Base-by-base conservation (phyloP, 2,113 vertebrate genomes). In the Platysteira castanea region DNA sequence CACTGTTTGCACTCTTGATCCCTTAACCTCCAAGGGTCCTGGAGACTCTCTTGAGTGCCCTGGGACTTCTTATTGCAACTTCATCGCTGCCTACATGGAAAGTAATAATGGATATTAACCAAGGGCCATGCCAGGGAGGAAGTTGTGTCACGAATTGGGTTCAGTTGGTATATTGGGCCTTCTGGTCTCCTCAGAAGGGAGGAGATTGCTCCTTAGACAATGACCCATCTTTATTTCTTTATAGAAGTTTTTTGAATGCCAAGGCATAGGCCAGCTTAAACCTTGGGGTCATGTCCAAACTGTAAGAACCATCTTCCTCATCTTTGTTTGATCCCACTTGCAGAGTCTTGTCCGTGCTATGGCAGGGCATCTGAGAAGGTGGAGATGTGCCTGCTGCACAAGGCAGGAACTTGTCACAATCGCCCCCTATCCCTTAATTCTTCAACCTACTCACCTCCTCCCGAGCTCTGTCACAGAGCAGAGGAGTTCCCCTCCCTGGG, bases 161-260 rank as follows among this genome's bases (percentile, higher is more conserved):
- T 82, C 4, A 24, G 28, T 11, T 0, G 0, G 8, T 35, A 33
- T 5, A 41, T 8, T 44, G 14, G 33, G 10, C 21, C 8, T 75
- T 81, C 50, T 64, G 6, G 6, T 69, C 31, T 49, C 23, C 37
- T 64, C 35, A 44, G 28, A 44, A 56, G 15, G 31, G 17, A 18
- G 15, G n/a, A 35, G 57, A 17, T 26, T 37, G 7, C 44, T 75
- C 31, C n/a, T 87, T 33, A 41, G 22, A 49, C 7, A 54, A 59
- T 18, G 12, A n/a, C 8, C 6, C 4, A 5, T 35, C 17, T 46
- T 70, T 47, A 69, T 68, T 47, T 57, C 30, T 65, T 76, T 44
- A 27, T n/a, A 13, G 27, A 75, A 49, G 44, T 15, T 7, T 60
- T 60, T 14, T 33, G 31, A 54, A 15, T 8, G 4, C 10, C 10